Evolutionary conservation across 1,140 invertebrate species (phyloP).

Genomic region (Glossosoma conforme): DNA sequence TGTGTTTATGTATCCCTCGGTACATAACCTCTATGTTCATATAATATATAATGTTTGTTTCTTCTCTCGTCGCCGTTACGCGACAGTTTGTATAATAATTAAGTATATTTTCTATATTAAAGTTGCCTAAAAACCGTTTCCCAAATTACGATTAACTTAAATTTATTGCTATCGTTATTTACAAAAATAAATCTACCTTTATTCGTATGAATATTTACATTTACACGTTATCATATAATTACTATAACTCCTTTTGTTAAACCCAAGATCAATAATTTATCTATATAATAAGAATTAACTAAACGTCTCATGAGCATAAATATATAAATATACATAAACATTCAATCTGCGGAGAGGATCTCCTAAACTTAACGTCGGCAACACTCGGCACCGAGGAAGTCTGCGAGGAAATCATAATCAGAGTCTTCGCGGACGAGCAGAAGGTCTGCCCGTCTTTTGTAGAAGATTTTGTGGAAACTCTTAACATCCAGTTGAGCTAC

Average conservation of each 20-base stretch:
- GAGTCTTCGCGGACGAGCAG: too few relatives aligned
- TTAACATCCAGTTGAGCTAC: too few relatives aligned
- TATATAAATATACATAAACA: too few relatives aligned
- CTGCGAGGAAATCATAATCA: too few relatives aligned
- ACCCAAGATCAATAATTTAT: slow-evolving; percentile 29
- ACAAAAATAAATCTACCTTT: slow-evolving; percentile 32
- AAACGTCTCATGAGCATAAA: slow-evolving; percentile 20
- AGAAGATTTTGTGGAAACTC: too few relatives aligned
- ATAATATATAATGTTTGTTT: slow-evolving; percentile 16
- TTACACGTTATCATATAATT: too few relatives aligned
- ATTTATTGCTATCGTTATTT: slow-evolving; percentile 30
- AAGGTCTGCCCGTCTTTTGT: too few relatives aligned
- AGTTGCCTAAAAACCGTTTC: slow-evolving; percentile 30
- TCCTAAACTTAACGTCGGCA: too few relatives aligned
- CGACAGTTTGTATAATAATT: slow-evolving; percentile 24
- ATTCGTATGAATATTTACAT: slow-evolving; percentile 20
- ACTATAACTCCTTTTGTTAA: slow-evolving; percentile 16
- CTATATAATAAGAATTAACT: slow-evolving; percentile 25
- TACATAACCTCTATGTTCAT: slow-evolving; percentile 18
- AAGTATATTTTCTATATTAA: slow-evolving; percentile 28
- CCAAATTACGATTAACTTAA: slow-evolving; percentile 29
- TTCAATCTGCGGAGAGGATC: too few relatives aligned
- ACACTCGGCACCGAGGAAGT: too few relatives aligned
- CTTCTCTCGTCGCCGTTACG: slow-evolving; percentile 11
- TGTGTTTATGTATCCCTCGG: slow-evolving; percentile 14